phyloP scores from a whole-genome alignment of 2,113 vertebrate species.

The rat (Rattus norvegicus) region GRCr8 NC_086019.1:225060001-225060500 shows the following conservation, averaged over 20 bases:
- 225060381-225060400: neutral
- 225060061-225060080: neutral
- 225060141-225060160: neutral
- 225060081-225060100: neutral
- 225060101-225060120: neutral
- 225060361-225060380: neutral
- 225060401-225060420: neutral
- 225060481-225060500: conserved; percentile 14
- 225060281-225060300: neutral
- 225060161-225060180: conserved; percentile 40
- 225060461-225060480: conserved; percentile 32
- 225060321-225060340: neutral
- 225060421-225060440: neutral
- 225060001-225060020: neutral
- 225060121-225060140: neutral
- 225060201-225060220: conserved; percentile 30
- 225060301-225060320: neutral
- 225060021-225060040: neutral
- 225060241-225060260: neutral
- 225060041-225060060: neutral
- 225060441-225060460: neutral
- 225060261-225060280: conserved; percentile 23
- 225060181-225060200: conserved; percentile 62
- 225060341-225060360: neutral
- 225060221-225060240: conserved; percentile 47